Percentiles rank a stretch among this genome's conserved stretches.
Conservation (phyloP, 2,113 vertebrate species). For the Amphiprion ocellaris region DNA sequence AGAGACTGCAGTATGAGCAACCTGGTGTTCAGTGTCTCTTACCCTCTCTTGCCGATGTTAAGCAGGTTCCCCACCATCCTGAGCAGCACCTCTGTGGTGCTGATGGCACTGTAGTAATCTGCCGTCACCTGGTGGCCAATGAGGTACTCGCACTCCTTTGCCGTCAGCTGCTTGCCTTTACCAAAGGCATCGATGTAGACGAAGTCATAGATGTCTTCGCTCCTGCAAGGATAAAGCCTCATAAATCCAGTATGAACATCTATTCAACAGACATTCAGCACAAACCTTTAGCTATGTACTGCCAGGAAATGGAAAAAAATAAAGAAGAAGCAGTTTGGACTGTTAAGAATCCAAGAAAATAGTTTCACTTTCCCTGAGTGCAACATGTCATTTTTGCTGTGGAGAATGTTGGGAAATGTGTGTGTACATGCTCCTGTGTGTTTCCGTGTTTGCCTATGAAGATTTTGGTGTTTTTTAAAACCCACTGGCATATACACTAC, state of each 20-base stretch:
- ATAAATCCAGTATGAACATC: neutral
- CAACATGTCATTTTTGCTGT: too few relatives aligned
- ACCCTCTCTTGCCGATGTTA: conserved; percentile 96
- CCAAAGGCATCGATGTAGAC: conserved; percentile 97
- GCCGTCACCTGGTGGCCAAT: conserved; percentile 96
- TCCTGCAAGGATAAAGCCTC: conserved; percentile 76
- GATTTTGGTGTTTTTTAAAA: too few relatives aligned
- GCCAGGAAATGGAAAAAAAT: neutral
- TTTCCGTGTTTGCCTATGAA: too few relatives aligned
- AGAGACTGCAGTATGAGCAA: neutral
- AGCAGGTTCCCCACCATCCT: conserved; percentile 98
- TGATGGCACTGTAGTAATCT: conserved; percentile 94
- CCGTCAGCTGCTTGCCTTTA: conserved; percentile 94
- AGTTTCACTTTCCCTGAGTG: too few relatives aligned
- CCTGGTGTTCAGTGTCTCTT: conserved; percentile 61
- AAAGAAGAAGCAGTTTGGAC: too few relatives aligned
- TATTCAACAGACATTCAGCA: too few relatives aligned
- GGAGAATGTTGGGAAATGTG: too few relatives aligned
- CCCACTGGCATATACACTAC: too few relatives aligned
- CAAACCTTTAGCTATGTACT: neutral
- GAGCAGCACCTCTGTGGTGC: conserved; percentile 93
- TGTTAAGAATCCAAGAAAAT: too few relatives aligned
- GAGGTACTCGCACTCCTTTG: conserved; percentile 96
- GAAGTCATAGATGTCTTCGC: conserved; percentile 94
- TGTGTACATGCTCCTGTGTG: too few relatives aligned